Percentiles rank a stretch among this genome's conserved stretches.
Conservation (phyloP, 2,113 vertebrate genomes). For the Trogon surrucura region DNA sequence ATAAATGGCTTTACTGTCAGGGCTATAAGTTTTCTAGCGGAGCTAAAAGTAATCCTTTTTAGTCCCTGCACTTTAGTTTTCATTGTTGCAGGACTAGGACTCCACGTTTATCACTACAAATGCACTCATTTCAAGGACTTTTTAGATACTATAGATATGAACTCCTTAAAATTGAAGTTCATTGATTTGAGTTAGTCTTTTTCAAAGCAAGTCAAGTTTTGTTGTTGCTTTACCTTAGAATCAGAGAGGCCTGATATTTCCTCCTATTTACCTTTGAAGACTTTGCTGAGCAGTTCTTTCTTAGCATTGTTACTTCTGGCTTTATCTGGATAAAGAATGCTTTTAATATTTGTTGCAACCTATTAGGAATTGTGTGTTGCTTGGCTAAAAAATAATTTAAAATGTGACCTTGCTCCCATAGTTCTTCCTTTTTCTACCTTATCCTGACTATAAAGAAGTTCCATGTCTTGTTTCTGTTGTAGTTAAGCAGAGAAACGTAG, state of each 20-base stretch:
- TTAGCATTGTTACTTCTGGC: neutral
- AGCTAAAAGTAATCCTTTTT: neutral
- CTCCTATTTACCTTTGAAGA: neutral
- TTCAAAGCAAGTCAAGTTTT: neutral
- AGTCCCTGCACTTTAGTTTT: neutral
- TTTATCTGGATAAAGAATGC: neutral
- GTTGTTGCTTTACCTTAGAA: neutral
- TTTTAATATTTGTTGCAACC: neutral
- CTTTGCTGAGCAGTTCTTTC: neutral
- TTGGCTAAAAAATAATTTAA: neutral
- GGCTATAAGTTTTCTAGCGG: neutral
- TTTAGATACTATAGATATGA: neutral
- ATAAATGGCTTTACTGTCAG: neutral
- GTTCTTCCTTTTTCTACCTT: neutral
- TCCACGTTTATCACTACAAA: neutral
- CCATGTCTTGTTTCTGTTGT: neutral
- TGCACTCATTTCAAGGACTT: neutral
- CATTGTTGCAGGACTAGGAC: neutral
- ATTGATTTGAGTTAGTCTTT: neutral
- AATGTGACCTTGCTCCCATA: neutral
- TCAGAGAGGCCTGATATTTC: neutral
- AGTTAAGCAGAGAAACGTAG: neutral
- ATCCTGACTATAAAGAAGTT: neutral
- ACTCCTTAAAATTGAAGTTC: neutral
- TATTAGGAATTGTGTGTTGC: neutral